Conservation (phyloP, 2,888 invertebrate species). For the Geophilus truncorum region DNA sequence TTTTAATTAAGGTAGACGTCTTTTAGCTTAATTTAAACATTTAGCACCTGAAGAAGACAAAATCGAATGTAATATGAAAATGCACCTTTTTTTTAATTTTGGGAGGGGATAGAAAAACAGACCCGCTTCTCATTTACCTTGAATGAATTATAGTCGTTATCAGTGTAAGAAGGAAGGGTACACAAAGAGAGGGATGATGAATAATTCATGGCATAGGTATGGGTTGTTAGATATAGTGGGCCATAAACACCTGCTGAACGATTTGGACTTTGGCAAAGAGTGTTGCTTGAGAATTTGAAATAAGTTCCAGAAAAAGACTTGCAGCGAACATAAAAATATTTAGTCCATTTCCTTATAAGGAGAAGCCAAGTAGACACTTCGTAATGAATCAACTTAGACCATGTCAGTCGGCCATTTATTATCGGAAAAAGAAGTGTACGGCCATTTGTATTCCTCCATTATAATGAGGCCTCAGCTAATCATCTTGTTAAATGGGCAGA, state of each 20-base stretch:
- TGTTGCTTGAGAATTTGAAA: constrained; percentile 19
- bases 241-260: constrained; percentile 20
- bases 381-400: constrained; percentile 2
- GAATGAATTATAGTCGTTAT: constrained; percentile 24
- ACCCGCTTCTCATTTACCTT: background rate
- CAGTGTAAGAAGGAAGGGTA: background rate
- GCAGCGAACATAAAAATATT: background rate
- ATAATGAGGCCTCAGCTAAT: constrained; percentile 20
- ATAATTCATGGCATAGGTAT: constrained; percentile 11
- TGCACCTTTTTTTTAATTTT: background rate
- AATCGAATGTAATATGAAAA: background rate
- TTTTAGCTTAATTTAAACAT: no score
- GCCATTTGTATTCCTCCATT: constrained; percentile 27
- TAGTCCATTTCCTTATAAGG: constrained; percentile 15
- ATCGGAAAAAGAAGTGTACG: background rate
- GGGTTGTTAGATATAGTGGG: constrained; percentile 25
- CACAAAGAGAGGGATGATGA: background rate
- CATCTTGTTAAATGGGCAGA: constrained; percentile 7
- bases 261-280: constrained; percentile 18
- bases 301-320: constrained; percentile 15
- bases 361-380: background rate
- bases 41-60: background rate
- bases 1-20: no score
- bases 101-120: background rate
- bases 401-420: constrained; percentile 12